Base-by-base conservation (phyloP, 1,140 invertebrate species). In the Paraescarpia echinospica region DNA sequence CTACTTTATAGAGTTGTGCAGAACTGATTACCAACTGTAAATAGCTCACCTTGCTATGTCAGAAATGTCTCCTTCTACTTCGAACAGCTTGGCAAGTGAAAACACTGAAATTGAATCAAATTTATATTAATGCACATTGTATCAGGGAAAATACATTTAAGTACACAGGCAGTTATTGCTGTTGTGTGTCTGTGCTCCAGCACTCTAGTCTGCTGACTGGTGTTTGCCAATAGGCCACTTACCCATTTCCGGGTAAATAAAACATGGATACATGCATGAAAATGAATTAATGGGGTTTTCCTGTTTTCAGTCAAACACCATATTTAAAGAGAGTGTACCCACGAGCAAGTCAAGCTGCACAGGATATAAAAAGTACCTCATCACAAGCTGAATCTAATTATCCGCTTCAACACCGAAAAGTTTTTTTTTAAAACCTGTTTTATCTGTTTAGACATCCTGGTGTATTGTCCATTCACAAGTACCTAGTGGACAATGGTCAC, bases 31-130 rank as follows among this genome's bases (percentile, higher is more conserved):
- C 1, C 4, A 77, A 12, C 14, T 12, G 59, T n/a, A 90, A 90
- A 33, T 90, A 34, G 90, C 88, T 92, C 94, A 96, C 94, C 98
- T 97, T 1, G 98, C 98, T 92, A 99, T 97, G 14, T 96, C 96
- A 91, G 98, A 98, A n/a, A 99, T 96, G 94, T 99, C 98, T 93
- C 97, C 97, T 93, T 97, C 96, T 22, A 99, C 96, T 94, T 97
- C 97, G 95, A 98, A 99, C 0, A 99, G 95, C 93, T 97, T 97
- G 12, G 98, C 97, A 48, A 99, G 95, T 33, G 98, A 97, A 94
- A 97, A 97, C 0, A 98, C 97, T 97, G 95, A 51, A 95, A 95
- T 92, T 89, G 91, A 93, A 94, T 27, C 59, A 1, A 4, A 77
- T 77, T 31, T 77, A 2, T 77, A 77, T 77, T 77, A 77, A 31